phyloP scores from a whole-genome alignment of 2,888 invertebrate genomes.

The Drosophila percnosoma region DNA sequence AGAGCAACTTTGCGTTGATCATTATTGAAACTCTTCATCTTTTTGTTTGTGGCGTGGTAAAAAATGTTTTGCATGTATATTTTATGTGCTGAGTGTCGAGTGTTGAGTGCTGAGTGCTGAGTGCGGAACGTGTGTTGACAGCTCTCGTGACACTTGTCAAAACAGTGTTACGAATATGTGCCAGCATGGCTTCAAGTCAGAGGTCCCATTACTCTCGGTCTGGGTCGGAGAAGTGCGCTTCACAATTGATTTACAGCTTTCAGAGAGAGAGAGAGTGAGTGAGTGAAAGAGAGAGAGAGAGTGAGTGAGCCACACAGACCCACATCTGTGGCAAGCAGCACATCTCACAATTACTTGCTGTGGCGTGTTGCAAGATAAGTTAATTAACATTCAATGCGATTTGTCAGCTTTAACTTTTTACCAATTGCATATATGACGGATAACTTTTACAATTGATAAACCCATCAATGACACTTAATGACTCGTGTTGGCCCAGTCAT shows the following conservation, averaged over 20 bases:
- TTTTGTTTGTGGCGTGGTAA: background rate
- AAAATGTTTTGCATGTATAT: constrained; percentile 35
- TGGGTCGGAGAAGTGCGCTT: background rate
- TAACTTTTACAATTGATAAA: constrained; percentile 62
- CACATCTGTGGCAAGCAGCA: constrained; percentile 10
- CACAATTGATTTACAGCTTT: constrained; percentile 60
- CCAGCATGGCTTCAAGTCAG: constrained; percentile 37
- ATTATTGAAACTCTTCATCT: constrained; percentile 3
- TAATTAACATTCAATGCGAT: constrained; percentile 57
- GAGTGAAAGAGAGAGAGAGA: background rate
- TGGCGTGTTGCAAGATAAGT: constrained; percentile 54
- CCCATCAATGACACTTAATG: constrained; percentile 55
- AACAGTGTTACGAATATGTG: constrained; percentile 59
- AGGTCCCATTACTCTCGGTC: constrained; percentile 1
- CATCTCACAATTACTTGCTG: background rate
- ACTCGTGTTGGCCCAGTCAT: constrained; percentile 47
- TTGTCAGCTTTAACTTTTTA: constrained; percentile 34
- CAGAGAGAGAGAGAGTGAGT: background rate
- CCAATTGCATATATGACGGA: constrained; percentile 61
- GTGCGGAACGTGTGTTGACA: constrained; percentile 64
- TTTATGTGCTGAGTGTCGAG: constrained; percentile 41
- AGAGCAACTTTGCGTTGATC: constrained; percentile 30
- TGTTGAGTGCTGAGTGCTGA: constrained; percentile 17
- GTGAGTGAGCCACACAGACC: constrained; percentile 19
- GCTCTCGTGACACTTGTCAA: constrained; percentile 76